A percentile compares a stretch with the other conserved stretches of the same genome.
Evolutionary conservation across 92 coral and sea anemone species (phyloP).

Genomic region (Chrysogorgia sp.): DNA sequence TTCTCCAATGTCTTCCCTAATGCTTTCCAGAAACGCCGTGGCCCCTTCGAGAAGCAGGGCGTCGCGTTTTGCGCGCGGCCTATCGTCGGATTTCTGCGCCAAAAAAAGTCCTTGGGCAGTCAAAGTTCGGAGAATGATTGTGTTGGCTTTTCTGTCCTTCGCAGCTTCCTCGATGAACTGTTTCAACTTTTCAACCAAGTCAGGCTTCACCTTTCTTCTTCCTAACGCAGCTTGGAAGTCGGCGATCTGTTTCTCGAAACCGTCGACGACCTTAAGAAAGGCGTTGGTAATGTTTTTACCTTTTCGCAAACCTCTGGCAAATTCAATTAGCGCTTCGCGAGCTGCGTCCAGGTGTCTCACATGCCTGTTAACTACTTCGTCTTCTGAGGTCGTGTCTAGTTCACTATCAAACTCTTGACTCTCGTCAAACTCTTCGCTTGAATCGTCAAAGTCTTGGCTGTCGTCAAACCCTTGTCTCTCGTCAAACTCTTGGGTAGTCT

Average conservation of each 20-base stretch:
- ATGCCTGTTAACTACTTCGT: not conserved
- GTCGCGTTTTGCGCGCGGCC: too few relatives aligned
- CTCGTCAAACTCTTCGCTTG: too few relatives aligned
- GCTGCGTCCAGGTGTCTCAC: conserved; percentile 9
- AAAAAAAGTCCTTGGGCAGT: conserved; percentile 15
- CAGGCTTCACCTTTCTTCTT: not conserved
- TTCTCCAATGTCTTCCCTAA: not conserved
- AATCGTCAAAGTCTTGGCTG: too few relatives aligned
- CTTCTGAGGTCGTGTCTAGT: too few relatives aligned
- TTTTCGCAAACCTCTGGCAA: not conserved
- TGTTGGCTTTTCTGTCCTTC: conserved; percentile 16
- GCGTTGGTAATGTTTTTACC: conserved; percentile 29
- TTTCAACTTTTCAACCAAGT: not conserved
- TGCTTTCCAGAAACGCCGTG: not conserved
- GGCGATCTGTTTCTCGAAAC: conserved; percentile 17
- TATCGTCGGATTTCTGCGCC: not conserved
- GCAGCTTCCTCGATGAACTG: not conserved
- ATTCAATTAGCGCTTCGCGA: not conserved
- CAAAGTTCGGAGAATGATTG: not conserved
- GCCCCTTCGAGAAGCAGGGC: not conserved
- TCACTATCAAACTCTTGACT: too few relatives aligned
- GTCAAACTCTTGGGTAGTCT: too few relatives aligned
- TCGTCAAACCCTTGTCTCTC: too few relatives aligned
- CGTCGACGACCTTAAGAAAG: conserved; percentile 20
- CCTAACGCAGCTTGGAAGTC: conserved; percentile 10